A percentile compares a stretch with the other conserved stretches of the same genome.
phyloP scores from a whole-genome alignment of 2,888 invertebrate species.

The Frankliniella fusca region DNA sequence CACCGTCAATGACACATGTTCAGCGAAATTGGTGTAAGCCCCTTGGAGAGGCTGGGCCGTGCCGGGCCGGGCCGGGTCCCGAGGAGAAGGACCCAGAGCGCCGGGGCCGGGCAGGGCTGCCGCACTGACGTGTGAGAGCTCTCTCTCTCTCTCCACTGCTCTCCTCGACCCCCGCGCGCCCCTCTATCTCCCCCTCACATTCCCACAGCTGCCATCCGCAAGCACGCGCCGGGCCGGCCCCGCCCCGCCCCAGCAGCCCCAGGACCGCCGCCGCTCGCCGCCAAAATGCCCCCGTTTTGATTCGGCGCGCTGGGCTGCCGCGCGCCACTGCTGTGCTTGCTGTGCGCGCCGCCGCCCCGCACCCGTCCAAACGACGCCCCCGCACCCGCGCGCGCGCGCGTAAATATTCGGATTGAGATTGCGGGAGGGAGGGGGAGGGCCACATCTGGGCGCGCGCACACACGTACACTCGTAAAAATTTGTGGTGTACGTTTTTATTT shows the following conservation, averaged over 20 bases:
- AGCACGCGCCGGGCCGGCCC: neutral
- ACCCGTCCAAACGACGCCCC: neutral
- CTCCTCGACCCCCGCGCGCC: neutral
- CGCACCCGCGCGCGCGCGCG: neutral
- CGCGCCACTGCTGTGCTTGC: too few relatives aligned
- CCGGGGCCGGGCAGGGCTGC: neutral
- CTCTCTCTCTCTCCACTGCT: neutral
- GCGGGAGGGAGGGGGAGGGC: neutral
- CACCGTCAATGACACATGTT: constrained; percentile 20
- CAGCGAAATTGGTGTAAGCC: constrained; percentile 23
- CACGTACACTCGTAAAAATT: neutral
- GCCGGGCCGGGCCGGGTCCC: too few relatives aligned
- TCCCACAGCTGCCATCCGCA: constrained; percentile 1
- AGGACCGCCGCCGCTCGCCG: neutral
- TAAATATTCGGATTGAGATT: constrained; percentile 10
- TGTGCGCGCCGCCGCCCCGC: neutral
- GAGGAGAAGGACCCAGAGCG: neutral
- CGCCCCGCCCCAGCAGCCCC: neutral
- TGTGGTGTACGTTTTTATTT: too few relatives aligned
- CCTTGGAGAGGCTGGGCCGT: neutral
- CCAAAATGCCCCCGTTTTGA: neutral
- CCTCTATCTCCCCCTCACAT: neutral
- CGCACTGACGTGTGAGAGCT: neutral
- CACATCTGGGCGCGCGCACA: neutral
- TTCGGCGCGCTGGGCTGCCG: too few relatives aligned